Evolutionary conservation across 2,888 invertebrate genomes (phyloP).

Genomic region (Mythimna albipuncta): DNA sequence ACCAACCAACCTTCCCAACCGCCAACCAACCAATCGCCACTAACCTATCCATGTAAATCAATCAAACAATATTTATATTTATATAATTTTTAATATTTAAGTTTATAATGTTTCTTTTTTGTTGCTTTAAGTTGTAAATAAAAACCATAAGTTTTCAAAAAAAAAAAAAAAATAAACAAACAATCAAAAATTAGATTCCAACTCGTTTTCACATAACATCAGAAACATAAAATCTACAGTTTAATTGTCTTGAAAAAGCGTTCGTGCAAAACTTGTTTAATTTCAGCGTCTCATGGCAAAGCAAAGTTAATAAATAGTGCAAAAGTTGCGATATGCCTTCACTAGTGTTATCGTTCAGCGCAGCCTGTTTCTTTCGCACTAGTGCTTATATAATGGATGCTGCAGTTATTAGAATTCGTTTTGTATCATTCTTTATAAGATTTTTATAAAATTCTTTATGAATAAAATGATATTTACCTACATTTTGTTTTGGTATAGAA

Average conservation of each 20-base stretch:
- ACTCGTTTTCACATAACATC: constrained; percentile 9
- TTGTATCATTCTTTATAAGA: not conserved
- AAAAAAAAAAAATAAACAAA: no score
- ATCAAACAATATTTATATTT: no score
- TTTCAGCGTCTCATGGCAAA: constrained; percentile 47
- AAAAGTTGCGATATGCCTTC: constrained; percentile 45
- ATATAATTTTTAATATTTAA: no score
- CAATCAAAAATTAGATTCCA: not conserved
- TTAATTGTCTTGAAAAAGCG: constrained; percentile 38
- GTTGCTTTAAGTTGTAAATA: no score
- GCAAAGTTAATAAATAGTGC: constrained; percentile 50
- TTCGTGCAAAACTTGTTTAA: constrained; percentile 47
- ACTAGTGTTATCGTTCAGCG: constrained; percentile 13
- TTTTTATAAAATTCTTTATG: not conserved
- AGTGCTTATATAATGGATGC: constrained; percentile 19
- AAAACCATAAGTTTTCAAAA: no score
- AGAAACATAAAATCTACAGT: constrained; percentile 24
- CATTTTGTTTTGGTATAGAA: not conserved
- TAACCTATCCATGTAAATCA: no score
- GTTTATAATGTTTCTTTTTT: no score
- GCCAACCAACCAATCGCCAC: no score
- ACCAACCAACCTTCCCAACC: no score
- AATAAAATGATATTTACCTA: not conserved
- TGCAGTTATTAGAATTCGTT: constrained; percentile 10
- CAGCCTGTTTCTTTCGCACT: constrained; percentile 33